Base-by-base conservation (phyloP, 1,140 invertebrate species). In the Heliconius hermathena region DNA sequence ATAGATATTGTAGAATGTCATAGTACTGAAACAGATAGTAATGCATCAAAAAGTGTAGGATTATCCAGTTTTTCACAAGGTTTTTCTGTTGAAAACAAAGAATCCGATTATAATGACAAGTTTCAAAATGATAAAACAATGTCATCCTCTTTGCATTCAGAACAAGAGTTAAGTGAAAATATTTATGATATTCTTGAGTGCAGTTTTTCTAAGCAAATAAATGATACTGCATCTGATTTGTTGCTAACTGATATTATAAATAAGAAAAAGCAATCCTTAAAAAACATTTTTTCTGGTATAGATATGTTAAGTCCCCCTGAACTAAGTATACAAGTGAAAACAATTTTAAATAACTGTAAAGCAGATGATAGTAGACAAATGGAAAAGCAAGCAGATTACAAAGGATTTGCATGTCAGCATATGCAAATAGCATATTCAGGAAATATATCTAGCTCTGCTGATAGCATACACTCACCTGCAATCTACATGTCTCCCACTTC, bases 181-280 rank as follows among this genome's bases (percentile, higher is more conserved):
- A 73, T 86, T 11, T 91, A 90, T 82, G 81, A 88, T 75, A 77
- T 85, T 52, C 85, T 90, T 75, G 83, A 90, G 60, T 77, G 80
- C 9, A 77, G 87, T 60, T 81, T 90, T 20, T 79, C 88, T 26
- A 70, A 52, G 9, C 85, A 86, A 83, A n/a, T 90, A 13, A 81
- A 75, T 74, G 57, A 79, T 82, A 79, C 84, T 77, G 73, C 76
- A 72, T 81, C 86, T 60, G 70, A n/a, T 11, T 54, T 87, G 20
- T 71, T 86, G 20, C 71, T 82, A 71, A 78, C 80, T 36, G 83
- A 87, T 76, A 57, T 81, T 72, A 80, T 87, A 73, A 72, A 83
- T 57, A 83, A 82, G 49, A 83, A 82, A 16, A 85, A 82, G 74
- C 29, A 74, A 36, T 41, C 33, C 29, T 66, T 87, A 22, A 81